Evolutionary conservation across 2,888 invertebrate species (phyloP).

Genomic region (Catocala nupta): DNA sequence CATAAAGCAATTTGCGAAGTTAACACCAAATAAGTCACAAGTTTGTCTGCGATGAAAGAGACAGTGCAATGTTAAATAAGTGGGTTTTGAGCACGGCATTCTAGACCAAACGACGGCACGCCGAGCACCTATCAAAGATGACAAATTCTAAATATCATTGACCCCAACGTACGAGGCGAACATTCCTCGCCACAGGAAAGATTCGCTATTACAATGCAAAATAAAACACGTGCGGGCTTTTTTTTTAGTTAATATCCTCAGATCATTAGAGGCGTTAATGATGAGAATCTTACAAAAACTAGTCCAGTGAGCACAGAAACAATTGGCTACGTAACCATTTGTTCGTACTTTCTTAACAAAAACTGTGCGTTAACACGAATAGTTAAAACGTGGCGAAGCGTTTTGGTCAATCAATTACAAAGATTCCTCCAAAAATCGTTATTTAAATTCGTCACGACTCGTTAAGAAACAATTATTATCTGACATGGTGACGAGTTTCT

Average conservation of each 20-base stretch:
- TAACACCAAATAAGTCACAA: constrained; percentile 28
- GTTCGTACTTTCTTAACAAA: constrained; percentile 49
- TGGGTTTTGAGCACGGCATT: constrained; percentile 71
- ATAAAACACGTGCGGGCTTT: constrained; percentile 54
- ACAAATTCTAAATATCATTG: constrained; percentile 69
- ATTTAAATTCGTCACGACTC: constrained; percentile 47
- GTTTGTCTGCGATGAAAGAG: constrained; percentile 41
- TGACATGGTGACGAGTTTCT: constrained; percentile 55
- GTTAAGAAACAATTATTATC: constrained; percentile 45
- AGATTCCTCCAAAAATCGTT: constrained; percentile 46
- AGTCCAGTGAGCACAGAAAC: constrained; percentile 58
- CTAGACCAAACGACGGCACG: constrained; percentile 61
- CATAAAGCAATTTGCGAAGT: constrained; percentile 30
- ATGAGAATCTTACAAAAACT: constrained; percentile 66
- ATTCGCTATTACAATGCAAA: constrained; percentile 42
- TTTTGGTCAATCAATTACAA: constrained; percentile 45
- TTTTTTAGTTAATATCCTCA: constrained; percentile 60
- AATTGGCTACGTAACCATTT: constrained; percentile 58
- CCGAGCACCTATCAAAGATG: constrained; percentile 58
- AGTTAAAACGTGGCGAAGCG: constrained; percentile 26
- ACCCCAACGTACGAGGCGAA: constrained; percentile 60
- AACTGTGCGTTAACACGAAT: constrained; percentile 41
- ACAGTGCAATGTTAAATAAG: constrained; percentile 51
- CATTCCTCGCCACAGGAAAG: constrained; percentile 34
- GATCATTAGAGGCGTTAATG: constrained; percentile 62